Evolutionary conservation across 1,140 invertebrate genomes (phyloP).

Genomic region (Neomicropteryx cornuta): DNA sequence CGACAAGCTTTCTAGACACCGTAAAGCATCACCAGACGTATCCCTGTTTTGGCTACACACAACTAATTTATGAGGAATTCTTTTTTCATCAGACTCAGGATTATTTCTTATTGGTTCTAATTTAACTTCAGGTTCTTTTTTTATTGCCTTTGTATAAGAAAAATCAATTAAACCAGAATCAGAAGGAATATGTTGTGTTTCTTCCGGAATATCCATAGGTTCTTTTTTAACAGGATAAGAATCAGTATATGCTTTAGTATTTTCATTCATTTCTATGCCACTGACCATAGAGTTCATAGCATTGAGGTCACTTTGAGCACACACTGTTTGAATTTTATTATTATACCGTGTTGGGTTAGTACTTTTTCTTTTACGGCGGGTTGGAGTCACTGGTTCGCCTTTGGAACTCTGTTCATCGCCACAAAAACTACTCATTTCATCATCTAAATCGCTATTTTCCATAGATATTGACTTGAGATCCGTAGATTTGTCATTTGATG

Average conservation of each 20-base stretch:
- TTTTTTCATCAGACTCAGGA: constrained; percentile 11
- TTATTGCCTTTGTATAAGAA: background rate
- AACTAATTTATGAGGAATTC: constrained; percentile 20
- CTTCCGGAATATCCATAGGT: constrained; percentile 20
- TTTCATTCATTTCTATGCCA: constrained; percentile 13
- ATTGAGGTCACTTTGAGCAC: constrained; percentile 7
- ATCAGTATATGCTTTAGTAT: background rate
- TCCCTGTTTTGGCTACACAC: too few species aligned
- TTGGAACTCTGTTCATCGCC: constrained; percentile 59
- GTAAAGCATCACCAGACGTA: constrained; percentile 52
- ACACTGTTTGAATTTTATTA: constrained; percentile 17
- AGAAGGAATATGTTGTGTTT: constrained; percentile 16
- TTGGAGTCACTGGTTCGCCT: constrained; percentile 24
- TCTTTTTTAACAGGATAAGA: constrained; percentile 21
- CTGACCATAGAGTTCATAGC: constrained; percentile 11
- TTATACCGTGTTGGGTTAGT: constrained; percentile 75
- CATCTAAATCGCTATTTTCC: constrained; percentile 49
- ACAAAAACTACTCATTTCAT: constrained; percentile 55
- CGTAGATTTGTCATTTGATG: constrained; percentile 23
- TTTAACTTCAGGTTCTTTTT: constrained; percentile 21
- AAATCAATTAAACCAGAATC: background rate
- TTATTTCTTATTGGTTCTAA: constrained; percentile 14
- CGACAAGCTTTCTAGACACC: constrained; percentile 69
- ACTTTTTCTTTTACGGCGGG: constrained; percentile 73
- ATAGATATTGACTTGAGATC: constrained; percentile 41